Evolutionary conservation across 2,888 invertebrate species (phyloP), one percentile per base, ranked within the genome.

Genomic region (Drosophila planitibia): DNA sequence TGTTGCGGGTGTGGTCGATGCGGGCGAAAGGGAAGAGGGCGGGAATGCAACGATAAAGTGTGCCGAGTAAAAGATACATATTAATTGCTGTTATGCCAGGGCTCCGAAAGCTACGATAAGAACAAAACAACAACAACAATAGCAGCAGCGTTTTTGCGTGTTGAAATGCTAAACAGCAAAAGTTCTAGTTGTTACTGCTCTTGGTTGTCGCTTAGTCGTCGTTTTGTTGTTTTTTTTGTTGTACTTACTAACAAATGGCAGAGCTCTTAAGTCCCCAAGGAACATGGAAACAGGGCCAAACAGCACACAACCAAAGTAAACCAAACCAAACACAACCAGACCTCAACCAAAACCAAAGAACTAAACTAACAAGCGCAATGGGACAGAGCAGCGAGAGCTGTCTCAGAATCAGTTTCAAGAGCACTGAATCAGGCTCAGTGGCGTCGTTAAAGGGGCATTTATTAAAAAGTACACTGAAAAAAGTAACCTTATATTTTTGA

Each of bases 21-120:
- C n/a, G 53, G 51, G 14, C 35, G 41, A 9, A 19, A 22, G 19
- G 19, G 2, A 7, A 22, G 22, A 7, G 51, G 10, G 22, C 9
- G 57, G 57, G 0, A 35, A 53, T 33, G 39, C 68, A 61, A 72
- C 69, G 88, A 85, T 84, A 82, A 84, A 86, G 89, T 79, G 76
- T 86, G 89, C 89, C 82, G 81, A 85, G 81, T 79, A 83, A 83
- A 72, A 89, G 88, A 89, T 87, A 87, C 85, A 89, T 87, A 87
- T 87, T 87, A 87, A 87, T 87, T 87, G 88, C 82, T 83, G 70
- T 76, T 74, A 68, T 81, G 72, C 76, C 68, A 68, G 67, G 68
- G 33, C 69, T 63, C 59, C 77, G 67, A 61, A 65, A 70, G 63
- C 65, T 62, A 63, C 67, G 53, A 54, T 51, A 61, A 44, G 53